Conservation (phyloP, 2,113 vertebrate species). For the Grallaria varia region DNA sequence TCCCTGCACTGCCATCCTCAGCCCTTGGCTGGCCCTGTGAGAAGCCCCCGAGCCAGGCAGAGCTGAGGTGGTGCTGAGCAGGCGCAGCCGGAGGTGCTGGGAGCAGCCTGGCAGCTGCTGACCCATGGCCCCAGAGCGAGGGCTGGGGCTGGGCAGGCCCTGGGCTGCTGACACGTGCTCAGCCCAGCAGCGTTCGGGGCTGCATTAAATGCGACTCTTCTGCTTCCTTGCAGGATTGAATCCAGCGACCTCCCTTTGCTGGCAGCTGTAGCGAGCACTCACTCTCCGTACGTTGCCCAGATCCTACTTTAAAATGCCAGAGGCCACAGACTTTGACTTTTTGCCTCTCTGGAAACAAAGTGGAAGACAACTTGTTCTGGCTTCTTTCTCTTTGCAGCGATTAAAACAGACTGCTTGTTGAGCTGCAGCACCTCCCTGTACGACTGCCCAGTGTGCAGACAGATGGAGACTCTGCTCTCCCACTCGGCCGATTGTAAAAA, state of each 20-base stretch:
- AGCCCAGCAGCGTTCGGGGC: not conserved
- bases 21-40: not conserved
- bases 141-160: not conserved
- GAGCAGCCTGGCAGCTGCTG: not conserved
- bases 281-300: constrained; percentile 97
- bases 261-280: constrained; percentile 95
- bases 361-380: constrained; percentile 50
- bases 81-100: not conserved
- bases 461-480: not conserved
- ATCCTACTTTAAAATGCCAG: constrained; percentile 86
- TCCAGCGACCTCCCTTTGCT: constrained; percentile 96
- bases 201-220: not conserved
- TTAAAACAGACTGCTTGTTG: constrained; percentile 20
- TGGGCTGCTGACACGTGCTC: not conserved
- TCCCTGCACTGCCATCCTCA: not conserved
- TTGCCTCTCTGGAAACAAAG: constrained; percentile 25
- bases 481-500: constrained; percentile 8
- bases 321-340: constrained; percentile 32
- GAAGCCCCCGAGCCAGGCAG: not conserved
- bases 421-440: constrained; percentile 5
- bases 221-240: constrained; percentile 86
- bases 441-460: constrained; percentile 1
- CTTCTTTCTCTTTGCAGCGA: constrained; percentile 16
- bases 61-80: not conserved
- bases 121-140: not conserved